Conservation (phyloP, 2,797 vertebrate genomes). For the Gymnothorax reevesii region DNA sequence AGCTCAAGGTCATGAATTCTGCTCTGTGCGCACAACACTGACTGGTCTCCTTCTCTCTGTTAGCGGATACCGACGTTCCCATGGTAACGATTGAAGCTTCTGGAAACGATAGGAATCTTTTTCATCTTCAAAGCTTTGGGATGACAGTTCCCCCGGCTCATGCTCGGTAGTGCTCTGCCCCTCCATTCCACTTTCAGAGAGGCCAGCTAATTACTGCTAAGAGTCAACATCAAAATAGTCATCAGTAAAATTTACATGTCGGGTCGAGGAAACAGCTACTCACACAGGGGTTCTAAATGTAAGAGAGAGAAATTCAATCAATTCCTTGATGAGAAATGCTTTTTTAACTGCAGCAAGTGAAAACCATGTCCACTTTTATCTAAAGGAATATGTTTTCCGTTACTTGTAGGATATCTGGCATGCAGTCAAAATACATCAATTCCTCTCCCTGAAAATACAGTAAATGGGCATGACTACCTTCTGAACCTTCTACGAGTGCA, state of each 20-base stretch:
- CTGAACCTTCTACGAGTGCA: neutral
- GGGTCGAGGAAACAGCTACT: neutral
- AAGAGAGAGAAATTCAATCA: neutral
- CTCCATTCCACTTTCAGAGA: neutral
- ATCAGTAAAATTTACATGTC: neutral
- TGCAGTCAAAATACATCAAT: neutral
- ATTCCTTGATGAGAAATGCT: neutral
- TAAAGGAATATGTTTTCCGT: neutral
- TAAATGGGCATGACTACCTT: neutral
- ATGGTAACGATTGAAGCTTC: neutral
- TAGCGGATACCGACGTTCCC: neutral
- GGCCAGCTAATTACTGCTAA: neutral
- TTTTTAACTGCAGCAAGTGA: neutral
- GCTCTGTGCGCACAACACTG: neutral
- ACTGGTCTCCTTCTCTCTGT: neutral
- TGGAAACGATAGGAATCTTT: neutral
- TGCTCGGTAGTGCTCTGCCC: neutral
- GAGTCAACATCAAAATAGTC: neutral
- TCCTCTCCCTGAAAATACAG: neutral
- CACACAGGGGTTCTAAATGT: neutral
- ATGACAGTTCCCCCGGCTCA: neutral
- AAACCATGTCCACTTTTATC: neutral
- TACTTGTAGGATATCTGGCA: neutral
- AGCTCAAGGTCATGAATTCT: neutral
- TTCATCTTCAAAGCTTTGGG: neutral